Base-by-base conservation (phyloP, 2,888 invertebrate genomes). In the Ophonus ardosiacus region DNA sequence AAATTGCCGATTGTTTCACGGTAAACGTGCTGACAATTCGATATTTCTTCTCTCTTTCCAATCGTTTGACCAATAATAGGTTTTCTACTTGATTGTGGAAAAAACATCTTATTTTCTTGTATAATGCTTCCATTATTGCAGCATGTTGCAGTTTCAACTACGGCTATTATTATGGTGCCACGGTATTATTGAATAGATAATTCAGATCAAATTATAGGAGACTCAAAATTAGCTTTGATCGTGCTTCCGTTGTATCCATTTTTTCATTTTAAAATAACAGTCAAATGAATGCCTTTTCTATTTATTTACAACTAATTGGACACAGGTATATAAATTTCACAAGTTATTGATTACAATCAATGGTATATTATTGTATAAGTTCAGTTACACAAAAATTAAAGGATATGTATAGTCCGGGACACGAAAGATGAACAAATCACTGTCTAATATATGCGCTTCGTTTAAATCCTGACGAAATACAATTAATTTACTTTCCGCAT, bases 1-100 rank as follows among this genome's bases (percentile, higher is more conserved):
- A 80, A 80, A 80, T 78, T 80, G 80, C 40, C 61, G 61, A 80
- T 80, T 80, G 80, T 80, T 80, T 80, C 61, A 80, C 40, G 61
- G 61, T 80, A 61, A 61, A 80, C 80, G 80, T 80, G 80, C 38
- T 80, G 61, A 80, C 40, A 80, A 80, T 80, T 80, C 61, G 61
- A 80, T 61, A 80, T 80, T 80, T 80, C 80, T 80, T 61, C 38
- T 59, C 15, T 57, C 57, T 38, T 74, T 74, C 43, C 40, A 43
- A 74, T 43, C 18, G 71, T 74, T 43, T 74, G 71, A 74, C 43
- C 71, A 74, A 74, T 74, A 74, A 74, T 74, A 8, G 71, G 18
- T 43, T 74, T 74, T 68, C 40, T 18, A 74, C 40, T 74, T 31
- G 68, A 68, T 68, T 68, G 68, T 40, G 43, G 43, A 10, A 43